These are phyloP conservation scores for Cryptoblepharus egeriae DNA, from an alignment of 2,797 vertebrate genomes.

Conservation along the genomic window DNA sequence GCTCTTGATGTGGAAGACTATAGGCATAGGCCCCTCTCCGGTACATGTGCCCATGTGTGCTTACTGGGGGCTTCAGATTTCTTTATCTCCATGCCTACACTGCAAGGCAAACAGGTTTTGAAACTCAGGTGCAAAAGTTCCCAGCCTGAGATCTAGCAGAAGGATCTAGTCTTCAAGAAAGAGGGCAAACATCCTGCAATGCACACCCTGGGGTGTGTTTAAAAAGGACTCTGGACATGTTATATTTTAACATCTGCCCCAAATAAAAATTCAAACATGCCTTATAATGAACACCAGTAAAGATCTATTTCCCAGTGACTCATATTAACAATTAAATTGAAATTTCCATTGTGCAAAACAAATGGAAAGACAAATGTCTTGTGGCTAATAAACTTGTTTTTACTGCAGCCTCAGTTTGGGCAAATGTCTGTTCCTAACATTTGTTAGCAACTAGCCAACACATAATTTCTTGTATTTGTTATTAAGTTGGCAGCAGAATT, in stretches of 20 bases:
- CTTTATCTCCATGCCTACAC: neutral
- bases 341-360: neutral
- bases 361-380: neutral
- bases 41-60: neutral
- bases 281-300: neutral
- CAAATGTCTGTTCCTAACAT: neutral
- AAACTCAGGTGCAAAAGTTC: neutral
- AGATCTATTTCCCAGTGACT: conserved; percentile 6
- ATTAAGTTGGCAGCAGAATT: conserved; percentile 8
- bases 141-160: neutral
- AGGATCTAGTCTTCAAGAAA: neutral
- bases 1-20: neutral
- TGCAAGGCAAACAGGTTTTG: neutral
- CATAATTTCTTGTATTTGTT: neutral
- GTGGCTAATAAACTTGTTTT: neutral
- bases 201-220: neutral
- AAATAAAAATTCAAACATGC: neutral
- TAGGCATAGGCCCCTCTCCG: neutral
- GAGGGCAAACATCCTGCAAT: neutral
- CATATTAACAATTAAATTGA: neutral
- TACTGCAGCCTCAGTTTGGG: neutral
- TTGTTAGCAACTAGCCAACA: neutral
- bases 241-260: neutral
- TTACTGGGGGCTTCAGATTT: neutral
- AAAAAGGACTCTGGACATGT: neutral